Evolutionary conservation across 1,140 invertebrate species (phyloP).

Genomic region (Steinernema khuongi): DNA sequence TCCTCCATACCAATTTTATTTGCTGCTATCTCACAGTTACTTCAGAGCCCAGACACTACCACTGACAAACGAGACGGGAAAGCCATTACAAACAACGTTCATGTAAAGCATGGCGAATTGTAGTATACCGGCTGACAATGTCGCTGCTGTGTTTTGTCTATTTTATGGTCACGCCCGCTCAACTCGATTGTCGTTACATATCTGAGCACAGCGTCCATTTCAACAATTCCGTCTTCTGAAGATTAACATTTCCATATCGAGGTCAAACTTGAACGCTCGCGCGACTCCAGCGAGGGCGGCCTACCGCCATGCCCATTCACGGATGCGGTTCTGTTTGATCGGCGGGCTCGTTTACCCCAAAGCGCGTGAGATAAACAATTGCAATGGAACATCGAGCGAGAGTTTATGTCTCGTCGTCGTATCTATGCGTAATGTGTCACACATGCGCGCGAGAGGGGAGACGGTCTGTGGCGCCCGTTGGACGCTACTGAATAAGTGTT

Average conservation of each 20-base stretch:
- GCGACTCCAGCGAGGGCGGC: too few species aligned
- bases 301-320: too few species aligned
- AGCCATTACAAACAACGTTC: too few species aligned
- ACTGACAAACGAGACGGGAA: too few species aligned
- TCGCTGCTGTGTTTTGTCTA: background rate
- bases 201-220: background rate
- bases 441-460: too few species aligned
- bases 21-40: too few species aligned
- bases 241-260: constrained; percentile 17
- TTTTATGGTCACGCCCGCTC: background rate
- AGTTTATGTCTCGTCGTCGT: background rate
- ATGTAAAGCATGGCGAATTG: too few species aligned
- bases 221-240: constrained; percentile 19
- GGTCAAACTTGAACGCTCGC: constrained; percentile 2
- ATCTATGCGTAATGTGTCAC: background rate
- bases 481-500: too few species aligned
- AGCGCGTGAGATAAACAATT: background rate
- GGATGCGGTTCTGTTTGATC: too few species aligned
- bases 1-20: too few species aligned
- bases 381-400: background rate
- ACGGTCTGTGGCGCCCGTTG: background rate
- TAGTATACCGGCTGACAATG: too few species aligned
- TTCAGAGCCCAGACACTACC: too few species aligned
- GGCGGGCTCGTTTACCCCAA: background rate
- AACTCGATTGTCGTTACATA: constrained; percentile 7